phyloP scores from a whole-genome alignment of 2,113 vertebrate genomes.

The Romanogobio albipinnatus region DNA sequence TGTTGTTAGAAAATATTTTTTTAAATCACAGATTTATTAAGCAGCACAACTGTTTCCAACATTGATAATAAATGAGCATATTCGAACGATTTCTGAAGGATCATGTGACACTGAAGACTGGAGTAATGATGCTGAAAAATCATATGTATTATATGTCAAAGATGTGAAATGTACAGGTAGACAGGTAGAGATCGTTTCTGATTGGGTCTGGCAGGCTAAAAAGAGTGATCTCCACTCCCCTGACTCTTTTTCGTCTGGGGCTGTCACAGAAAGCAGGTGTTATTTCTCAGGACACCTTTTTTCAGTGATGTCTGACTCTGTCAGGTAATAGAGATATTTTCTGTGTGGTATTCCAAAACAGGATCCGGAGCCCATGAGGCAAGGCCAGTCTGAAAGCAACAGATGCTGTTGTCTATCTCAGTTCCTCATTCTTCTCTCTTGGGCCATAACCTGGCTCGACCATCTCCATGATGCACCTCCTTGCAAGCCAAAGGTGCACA shows the following conservation, averaged over 20 bases:
- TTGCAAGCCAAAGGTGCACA: background rate
- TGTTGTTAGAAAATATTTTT: too few relatives aligned
- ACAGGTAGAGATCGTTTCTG: background rate
- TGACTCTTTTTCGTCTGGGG: background rate
- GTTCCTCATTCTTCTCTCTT: background rate
- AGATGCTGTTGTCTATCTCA: conserved; percentile 11
- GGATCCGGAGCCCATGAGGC: background rate
- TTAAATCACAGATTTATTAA: too few relatives aligned
- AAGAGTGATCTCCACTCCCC: background rate
- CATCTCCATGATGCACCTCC: background rate
- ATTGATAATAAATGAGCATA: too few relatives aligned
- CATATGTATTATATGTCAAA: too few relatives aligned
- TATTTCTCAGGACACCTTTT: background rate
- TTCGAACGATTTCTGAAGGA: too few relatives aligned
- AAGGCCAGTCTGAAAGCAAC: background rate
- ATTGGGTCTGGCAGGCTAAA: background rate
- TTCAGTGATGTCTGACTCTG: background rate
- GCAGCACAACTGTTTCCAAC: too few relatives aligned
- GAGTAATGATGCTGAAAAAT: too few relatives aligned
- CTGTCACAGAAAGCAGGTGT: background rate
- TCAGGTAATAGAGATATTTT: conserved; percentile 22
- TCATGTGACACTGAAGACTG: too few relatives aligned
- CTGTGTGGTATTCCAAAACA: conserved; percentile 1
- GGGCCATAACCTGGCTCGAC: background rate
- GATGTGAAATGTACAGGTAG: too few relatives aligned